Conservation (phyloP, 2,888 invertebrate genomes). For the Troilus luridus region DNA sequence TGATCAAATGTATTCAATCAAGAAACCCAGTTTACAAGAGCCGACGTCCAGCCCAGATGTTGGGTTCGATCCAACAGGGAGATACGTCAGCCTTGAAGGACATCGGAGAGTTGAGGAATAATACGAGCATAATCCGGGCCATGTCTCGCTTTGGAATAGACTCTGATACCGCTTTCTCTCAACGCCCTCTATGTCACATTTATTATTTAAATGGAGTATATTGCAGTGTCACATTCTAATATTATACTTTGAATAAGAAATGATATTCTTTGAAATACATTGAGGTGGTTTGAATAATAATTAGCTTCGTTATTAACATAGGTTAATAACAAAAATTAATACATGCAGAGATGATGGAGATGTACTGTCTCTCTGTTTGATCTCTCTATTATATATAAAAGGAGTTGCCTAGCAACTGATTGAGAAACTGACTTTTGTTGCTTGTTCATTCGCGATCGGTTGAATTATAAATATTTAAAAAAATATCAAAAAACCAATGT, state of each 20-base stretch:
- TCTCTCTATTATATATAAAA: too few species aligned
- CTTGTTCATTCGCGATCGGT: too few species aligned
- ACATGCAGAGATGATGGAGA: too few species aligned
- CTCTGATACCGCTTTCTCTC: not conserved
- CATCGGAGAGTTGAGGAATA: not conserved
- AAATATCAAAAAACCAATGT: too few species aligned
- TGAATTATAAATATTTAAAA: too few species aligned
- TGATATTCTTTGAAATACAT: not conserved
- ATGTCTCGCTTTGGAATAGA: not conserved
- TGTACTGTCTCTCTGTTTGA: too few species aligned
- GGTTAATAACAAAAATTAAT: too few species aligned
- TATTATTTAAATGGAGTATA: not conserved
- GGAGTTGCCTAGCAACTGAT: too few species aligned
- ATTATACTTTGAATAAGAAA: not conserved
- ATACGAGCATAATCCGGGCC: not conserved
- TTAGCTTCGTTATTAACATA: not conserved
- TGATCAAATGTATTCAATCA: constrained; percentile 13
- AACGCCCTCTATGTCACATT: not conserved
- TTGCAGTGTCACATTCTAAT: not conserved
- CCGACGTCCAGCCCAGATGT: not conserved
- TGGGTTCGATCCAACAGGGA: not conserved
- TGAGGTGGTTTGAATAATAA: not conserved
- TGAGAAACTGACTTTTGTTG: too few species aligned
- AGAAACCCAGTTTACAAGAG: not conserved
- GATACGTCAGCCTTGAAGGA: not conserved